phyloP scores from a whole-genome alignment of 2,797 vertebrate genomes.

The Cyclopterus lumpus region DNA sequence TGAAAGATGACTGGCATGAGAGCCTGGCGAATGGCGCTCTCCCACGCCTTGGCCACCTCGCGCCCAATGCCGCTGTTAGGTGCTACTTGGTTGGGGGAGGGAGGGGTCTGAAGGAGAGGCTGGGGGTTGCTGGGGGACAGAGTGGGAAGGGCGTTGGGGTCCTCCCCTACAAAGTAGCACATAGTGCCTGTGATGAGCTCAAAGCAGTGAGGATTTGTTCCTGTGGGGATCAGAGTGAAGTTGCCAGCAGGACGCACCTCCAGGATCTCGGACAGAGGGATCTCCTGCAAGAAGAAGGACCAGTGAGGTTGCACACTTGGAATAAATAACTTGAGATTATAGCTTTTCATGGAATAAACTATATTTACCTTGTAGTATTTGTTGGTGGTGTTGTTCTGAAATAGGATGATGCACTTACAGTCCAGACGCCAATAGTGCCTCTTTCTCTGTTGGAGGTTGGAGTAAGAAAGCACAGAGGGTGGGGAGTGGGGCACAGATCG shows the following conservation, averaged over 20 bases:
- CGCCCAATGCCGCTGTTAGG: constrained; percentile 86
- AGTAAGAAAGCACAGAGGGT: constrained; percentile 28
- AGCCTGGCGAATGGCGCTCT: constrained; percentile 90
- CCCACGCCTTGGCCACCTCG: constrained; percentile 89
- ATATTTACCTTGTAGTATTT: constrained; percentile 90
- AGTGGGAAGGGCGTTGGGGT: constrained; percentile 73
- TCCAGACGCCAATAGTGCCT: constrained; percentile 94
- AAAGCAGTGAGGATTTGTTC: constrained; percentile 91
- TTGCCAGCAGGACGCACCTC: constrained; percentile 85
- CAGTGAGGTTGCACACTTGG: not conserved
- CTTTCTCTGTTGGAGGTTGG: constrained; percentile 85
- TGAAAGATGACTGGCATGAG: constrained; percentile 92
- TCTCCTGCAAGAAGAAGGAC: constrained; percentile 81
- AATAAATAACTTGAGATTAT: not conserved
- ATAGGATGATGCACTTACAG: constrained; percentile 93
- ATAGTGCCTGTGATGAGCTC: constrained; percentile 90
- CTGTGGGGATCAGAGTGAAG: constrained; percentile 83
- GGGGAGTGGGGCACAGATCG: constrained; percentile 19
- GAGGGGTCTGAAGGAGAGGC: constrained; percentile 60
- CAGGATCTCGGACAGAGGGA: constrained; percentile 92
- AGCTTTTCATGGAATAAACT: not conserved
- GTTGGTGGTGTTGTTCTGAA: constrained; percentile 93
- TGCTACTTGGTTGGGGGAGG: constrained; percentile 78
- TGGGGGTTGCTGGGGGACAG: constrained; percentile 56
- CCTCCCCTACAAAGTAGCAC: constrained; percentile 92